Conservation (phyloP, 2,888 invertebrate genomes). For the Mechanitis mazaeus region DNA sequence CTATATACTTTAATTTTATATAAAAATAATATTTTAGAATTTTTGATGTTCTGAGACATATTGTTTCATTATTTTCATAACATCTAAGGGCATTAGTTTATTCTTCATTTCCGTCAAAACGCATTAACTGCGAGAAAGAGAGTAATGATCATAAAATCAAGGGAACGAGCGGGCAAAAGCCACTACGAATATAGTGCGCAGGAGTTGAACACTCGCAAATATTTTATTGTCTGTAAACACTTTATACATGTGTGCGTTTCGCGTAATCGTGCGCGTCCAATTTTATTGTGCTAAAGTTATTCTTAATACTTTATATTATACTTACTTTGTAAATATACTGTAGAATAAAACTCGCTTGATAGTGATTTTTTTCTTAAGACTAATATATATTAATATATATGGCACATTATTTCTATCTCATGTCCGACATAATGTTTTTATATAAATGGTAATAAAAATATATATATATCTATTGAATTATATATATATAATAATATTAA, state of each 20-base stretch:
- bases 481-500: neutral
- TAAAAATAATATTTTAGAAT: no score
- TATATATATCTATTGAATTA: no score
- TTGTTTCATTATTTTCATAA: neutral
- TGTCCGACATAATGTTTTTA: no score
- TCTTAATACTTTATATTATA: conserved; percentile 24
- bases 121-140: conserved; percentile 18
- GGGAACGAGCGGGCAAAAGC: conserved; percentile 42
- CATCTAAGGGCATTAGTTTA: conserved; percentile 11
- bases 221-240: conserved; percentile 67
- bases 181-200: conserved; percentile 60
- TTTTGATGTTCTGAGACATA: no score
- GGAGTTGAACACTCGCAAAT: conserved; percentile 68
- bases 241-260: conserved; percentile 37
- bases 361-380: no score
- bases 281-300: conserved; percentile 29
- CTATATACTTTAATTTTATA: no score
- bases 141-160: conserved; percentile 27
- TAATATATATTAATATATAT: no score
- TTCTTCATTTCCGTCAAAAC: conserved; percentile 19
- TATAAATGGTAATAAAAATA: no score
- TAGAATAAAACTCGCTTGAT: no score
- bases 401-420: no score
- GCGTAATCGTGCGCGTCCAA: conserved; percentile 33
- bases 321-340: no score